Evolutionary conservation across 2,797 vertebrate genomes (phyloP).

Genomic region (Myripristis jacobus): DNA sequence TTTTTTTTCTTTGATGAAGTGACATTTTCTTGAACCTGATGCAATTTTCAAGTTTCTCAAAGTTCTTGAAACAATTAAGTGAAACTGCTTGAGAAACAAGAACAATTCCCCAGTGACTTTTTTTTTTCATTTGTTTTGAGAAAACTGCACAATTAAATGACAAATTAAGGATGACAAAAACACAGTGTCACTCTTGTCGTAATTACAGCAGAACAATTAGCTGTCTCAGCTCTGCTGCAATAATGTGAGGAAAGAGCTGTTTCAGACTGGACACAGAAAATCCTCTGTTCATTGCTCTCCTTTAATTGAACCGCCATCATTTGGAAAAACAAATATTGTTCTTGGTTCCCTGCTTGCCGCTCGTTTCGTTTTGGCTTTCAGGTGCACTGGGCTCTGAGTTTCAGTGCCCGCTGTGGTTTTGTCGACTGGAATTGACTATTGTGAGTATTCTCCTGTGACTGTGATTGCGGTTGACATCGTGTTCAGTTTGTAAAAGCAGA

Average conservation of each 20-base stretch:
- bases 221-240: slow-evolving; percentile 47
- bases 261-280: slow-evolving; percentile 75
- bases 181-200: slow-evolving; percentile 47
- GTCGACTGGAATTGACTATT: slow-evolving; percentile 62
- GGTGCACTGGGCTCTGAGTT: slow-evolving; percentile 41
- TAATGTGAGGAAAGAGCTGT: slow-evolving; percentile 63
- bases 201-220: slow-evolving; percentile 59
- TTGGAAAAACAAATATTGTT: slow-evolving; percentile 84
- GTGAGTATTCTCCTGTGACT: slow-evolving; percentile 71
- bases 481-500: slow-evolving; percentile 68
- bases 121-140: slow-evolving; percentile 11
- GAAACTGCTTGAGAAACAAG: neutral
- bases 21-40: too few relatives aligned
- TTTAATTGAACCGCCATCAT: slow-evolving; percentile 80
- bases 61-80: too few relatives aligned
- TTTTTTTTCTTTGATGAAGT: too few relatives aligned
- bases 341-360: slow-evolving; percentile 73
- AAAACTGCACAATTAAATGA: slow-evolving; percentile 52
- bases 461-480: slow-evolving; percentile 73
- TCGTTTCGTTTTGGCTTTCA: slow-evolving; percentile 61
- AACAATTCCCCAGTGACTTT: neutral
- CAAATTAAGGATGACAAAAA: slow-evolving; percentile 33
- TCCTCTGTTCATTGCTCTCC: slow-evolving; percentile 74
- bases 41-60: too few relatives aligned
- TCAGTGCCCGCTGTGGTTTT: slow-evolving; percentile 64